Conservation (phyloP, 1,140 invertebrate species). For the Aphaenogaster rudis region DNA sequence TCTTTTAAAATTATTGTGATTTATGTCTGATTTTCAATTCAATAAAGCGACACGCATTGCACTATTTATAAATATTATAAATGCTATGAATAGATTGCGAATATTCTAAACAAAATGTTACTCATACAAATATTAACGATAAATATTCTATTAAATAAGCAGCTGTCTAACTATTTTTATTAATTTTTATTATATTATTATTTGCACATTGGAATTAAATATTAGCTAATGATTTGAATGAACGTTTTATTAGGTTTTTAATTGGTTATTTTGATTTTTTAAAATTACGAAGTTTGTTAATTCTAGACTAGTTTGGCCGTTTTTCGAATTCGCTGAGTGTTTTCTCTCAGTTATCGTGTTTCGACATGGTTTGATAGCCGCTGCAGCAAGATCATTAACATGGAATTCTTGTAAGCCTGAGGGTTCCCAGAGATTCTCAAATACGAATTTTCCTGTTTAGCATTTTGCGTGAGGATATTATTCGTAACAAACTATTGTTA, state of each 20-base stretch:
- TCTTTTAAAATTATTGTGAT: conserved; percentile 36
- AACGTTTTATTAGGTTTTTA: background rate
- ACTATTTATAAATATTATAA: background rate
- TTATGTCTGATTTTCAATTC: background rate
- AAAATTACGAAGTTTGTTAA: conserved; percentile 1
- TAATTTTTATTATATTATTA: background rate
- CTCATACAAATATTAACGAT: background rate
- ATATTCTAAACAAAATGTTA: background rate
- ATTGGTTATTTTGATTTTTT: background rate
- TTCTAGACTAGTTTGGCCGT: background rate
- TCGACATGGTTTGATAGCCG: conserved; percentile 57
- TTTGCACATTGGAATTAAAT: background rate
- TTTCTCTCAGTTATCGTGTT: conserved; percentile 14
- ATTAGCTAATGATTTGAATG: conserved; percentile 11
- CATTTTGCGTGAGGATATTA: background rate
- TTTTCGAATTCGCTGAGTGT: background rate
- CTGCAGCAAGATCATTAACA: conserved; percentile 71
- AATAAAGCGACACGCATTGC: background rate
- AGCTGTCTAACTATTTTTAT: background rate
- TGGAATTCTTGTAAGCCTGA: conserved; percentile 64
- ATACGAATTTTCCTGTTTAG: conserved; percentile 15
- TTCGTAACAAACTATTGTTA: conserved; percentile 1
- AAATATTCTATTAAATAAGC: background rate
- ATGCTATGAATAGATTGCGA: background rate
- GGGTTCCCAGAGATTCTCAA: conserved; percentile 71